Evolutionary conservation across 2,888 invertebrate genomes (phyloP).

Genomic region (Calameuta idolon): DNA sequence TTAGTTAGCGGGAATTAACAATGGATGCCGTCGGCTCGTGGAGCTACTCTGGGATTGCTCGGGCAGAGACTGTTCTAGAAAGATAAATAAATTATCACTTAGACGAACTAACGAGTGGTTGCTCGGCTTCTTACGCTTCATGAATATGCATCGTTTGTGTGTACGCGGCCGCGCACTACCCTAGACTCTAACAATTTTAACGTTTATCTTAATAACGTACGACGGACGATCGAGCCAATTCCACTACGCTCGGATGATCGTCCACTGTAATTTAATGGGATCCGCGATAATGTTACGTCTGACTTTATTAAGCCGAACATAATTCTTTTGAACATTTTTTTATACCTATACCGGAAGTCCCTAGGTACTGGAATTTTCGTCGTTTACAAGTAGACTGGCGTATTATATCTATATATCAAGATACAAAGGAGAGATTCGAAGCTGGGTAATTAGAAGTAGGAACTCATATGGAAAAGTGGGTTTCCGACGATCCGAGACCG

Average conservation of each 20-base stretch:
- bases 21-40: constrained; percentile 28
- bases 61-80: constrained; percentile 48
- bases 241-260: not conserved
- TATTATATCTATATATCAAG: not conserved
- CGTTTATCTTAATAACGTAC: constrained; percentile 6
- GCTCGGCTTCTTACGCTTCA: constrained; percentile 51
- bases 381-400: not conserved
- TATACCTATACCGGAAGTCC: not conserved
- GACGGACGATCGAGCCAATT: constrained; percentile 7
- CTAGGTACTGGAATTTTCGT: not conserved
- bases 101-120: constrained; percentile 54
- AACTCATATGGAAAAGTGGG: constrained; percentile 58
- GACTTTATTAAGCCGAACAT: not conserved
- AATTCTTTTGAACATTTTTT: not conserved
- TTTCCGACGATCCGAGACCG: constrained; percentile 60
- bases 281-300: not conserved
- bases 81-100: constrained; percentile 61
- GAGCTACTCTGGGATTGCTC: constrained; percentile 31
- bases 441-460: constrained; percentile 40
- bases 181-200: not conserved
- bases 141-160: constrained; percentile 50
- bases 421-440: not conserved
- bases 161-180: not conserved
- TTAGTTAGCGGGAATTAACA: constrained; percentile 50
- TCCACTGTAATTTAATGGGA: not conserved